Conservation (phyloP, 2,888 invertebrate genomes). For the Ypsolopha sequella region DNA sequence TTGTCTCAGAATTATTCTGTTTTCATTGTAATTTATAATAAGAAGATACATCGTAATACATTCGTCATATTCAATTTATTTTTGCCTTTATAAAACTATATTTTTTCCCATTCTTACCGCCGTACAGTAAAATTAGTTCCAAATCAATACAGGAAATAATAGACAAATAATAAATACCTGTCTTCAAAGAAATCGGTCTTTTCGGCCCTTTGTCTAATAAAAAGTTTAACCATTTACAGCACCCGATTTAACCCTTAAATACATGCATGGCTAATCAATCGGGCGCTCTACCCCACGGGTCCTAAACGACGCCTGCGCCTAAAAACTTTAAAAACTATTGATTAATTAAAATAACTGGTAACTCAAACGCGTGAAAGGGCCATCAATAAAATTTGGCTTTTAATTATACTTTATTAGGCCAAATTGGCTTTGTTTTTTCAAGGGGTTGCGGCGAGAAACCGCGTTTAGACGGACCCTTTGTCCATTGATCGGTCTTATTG, state of each 20-base stretch:
- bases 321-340: constrained; percentile 34
- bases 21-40: no score
- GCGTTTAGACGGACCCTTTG: constrained; percentile 45
- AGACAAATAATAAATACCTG: constrained; percentile 20
- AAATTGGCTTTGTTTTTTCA: constrained; percentile 62
- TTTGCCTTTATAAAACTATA: background rate
- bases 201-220: background rate
- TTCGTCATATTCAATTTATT: background rate
- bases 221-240: constrained; percentile 31
- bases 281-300: constrained; percentile 12
- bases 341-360: constrained; percentile 54
- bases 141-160: constrained; percentile 20
- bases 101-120: background rate
- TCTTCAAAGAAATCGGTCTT: constrained; percentile 21
- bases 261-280: constrained; percentile 49
- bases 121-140: background rate
- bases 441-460: constrained; percentile 16
- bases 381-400: constrained; percentile 59
- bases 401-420: constrained; percentile 60
- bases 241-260: constrained; percentile 38
- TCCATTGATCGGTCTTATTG: constrained; percentile 52
- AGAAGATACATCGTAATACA: no score
- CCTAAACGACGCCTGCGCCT: constrained; percentile 23
- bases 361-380: constrained; percentile 43
- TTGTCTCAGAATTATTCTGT: no score